These are phyloP conservation scores for Centropus unirufus DNA, from an alignment of 2,113 vertebrate species.

Conservation along the genomic window DNA sequence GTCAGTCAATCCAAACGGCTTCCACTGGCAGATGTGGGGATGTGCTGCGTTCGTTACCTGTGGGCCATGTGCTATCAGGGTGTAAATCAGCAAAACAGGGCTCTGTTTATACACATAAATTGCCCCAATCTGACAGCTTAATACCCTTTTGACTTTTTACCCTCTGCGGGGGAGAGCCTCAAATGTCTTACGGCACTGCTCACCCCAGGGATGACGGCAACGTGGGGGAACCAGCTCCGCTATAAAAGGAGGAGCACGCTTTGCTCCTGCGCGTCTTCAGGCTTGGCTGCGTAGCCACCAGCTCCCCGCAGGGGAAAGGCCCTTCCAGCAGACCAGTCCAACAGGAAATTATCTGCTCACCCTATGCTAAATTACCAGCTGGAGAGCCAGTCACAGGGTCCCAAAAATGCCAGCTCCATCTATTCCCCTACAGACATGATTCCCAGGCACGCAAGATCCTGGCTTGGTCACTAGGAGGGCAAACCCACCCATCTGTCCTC, in stretches of 20 bases:
- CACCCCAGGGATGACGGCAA: slow-evolving; percentile 13
- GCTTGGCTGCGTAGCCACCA: slow-evolving; percentile 50
- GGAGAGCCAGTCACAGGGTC: slow-evolving; percentile 34
- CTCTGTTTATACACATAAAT: slow-evolving; percentile 74
- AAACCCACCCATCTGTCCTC: not conserved
- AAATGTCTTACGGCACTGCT: slow-evolving; percentile 38
- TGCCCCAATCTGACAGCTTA: slow-evolving; percentile 73
- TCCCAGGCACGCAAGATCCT: slow-evolving; percentile 42
- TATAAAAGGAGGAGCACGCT: slow-evolving; percentile 46
- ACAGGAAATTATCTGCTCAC: slow-evolving; percentile 66
- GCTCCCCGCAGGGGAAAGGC: slow-evolving; percentile 49
- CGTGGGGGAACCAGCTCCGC: not conserved
- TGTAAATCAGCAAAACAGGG: slow-evolving; percentile 71
- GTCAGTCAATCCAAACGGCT: slow-evolving; percentile 73
- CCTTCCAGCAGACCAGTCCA: slow-evolving; percentile 63
- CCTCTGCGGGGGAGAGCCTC: slow-evolving; percentile 60
- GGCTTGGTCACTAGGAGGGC: not conserved
- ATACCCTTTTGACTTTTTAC: slow-evolving; percentile 73
- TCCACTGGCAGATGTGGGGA: slow-evolving; percentile 69
- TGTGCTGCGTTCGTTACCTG: slow-evolving; percentile 64
- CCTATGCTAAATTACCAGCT: slow-evolving; percentile 48
- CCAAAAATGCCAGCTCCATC: slow-evolving; percentile 41
- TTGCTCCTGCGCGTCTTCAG: slow-evolving; percentile 38
- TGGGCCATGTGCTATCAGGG: slow-evolving; percentile 67
- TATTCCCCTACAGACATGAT: slow-evolving; percentile 45